A percentile compares a stretch with the other conserved stretches of the same genome.
Evolutionary conservation across 1,140 invertebrate genomes (phyloP).

Genomic region (Penaeus indicus): DNA sequence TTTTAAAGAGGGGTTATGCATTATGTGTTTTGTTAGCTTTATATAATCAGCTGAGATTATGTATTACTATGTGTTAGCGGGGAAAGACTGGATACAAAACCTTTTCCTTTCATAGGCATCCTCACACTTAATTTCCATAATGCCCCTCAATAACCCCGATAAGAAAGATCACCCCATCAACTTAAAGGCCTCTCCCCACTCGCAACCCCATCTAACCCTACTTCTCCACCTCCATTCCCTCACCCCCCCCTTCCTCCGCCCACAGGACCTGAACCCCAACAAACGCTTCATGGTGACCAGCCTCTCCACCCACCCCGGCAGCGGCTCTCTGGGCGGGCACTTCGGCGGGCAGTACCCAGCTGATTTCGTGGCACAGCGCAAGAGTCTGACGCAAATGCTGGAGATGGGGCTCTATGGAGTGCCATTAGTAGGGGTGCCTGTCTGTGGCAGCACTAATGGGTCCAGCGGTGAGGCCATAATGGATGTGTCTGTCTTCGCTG

Average conservation of each 20-base stretch:
- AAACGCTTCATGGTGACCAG: slow-evolving; percentile 45
- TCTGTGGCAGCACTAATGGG: slow-evolving; percentile 70
- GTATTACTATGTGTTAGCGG: too few species aligned
- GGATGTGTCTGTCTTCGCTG: background rate
- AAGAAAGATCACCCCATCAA: too few species aligned
- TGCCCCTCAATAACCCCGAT: too few species aligned
- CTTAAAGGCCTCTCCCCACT: too few species aligned
- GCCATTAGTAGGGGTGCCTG: slow-evolving; percentile 71
- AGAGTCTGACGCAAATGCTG: slow-evolving; percentile 59
- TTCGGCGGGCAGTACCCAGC: slow-evolving; percentile 41
- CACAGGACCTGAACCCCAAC: background rate
- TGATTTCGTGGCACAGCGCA: slow-evolving; percentile 43
- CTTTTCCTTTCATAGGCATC: too few species aligned
- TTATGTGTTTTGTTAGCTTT: too few species aligned
- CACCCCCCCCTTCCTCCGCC: background rate
- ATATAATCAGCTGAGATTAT: too few species aligned
- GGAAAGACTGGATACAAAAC: too few species aligned
- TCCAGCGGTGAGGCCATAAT: slow-evolving; percentile 24
- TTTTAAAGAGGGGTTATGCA: too few species aligned
- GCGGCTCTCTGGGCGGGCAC: slow-evolving; percentile 40
- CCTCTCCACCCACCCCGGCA: slow-evolving; percentile 54
- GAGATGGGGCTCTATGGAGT: slow-evolving; percentile 71
- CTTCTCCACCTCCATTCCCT: background rate
- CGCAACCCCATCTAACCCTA: too few species aligned
- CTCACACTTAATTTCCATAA: too few species aligned